A percentile compares a stretch with the other conserved stretches of the same genome.
phyloP scores from a whole-genome alignment of 2,113 vertebrate species.

The Bos taurus region ARS-UCD2.0 NC_037357.1:129194001-129194500 shows the following conservation, averaged over 20 bases:
- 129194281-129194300: background rate
- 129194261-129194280: background rate
- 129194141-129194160: background rate
- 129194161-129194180: rapidly evolving
- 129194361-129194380: background rate
- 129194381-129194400: background rate
- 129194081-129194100: background rate
- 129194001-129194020: background rate
- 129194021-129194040: background rate
- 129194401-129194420: background rate
- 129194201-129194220: background rate
- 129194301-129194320: background rate
- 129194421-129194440: no score
- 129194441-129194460: no score
- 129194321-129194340: no score
- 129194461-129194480: no score
- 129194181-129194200: background rate
- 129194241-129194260: background rate
- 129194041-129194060: background rate
- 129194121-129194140: background rate
- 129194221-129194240: rapidly evolving
- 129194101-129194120: background rate
- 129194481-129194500: no score
- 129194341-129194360: background rate
- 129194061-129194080: background rate